Base-by-base conservation (phyloP, 2,888 invertebrate species). In the Mythimna impura region DNA sequence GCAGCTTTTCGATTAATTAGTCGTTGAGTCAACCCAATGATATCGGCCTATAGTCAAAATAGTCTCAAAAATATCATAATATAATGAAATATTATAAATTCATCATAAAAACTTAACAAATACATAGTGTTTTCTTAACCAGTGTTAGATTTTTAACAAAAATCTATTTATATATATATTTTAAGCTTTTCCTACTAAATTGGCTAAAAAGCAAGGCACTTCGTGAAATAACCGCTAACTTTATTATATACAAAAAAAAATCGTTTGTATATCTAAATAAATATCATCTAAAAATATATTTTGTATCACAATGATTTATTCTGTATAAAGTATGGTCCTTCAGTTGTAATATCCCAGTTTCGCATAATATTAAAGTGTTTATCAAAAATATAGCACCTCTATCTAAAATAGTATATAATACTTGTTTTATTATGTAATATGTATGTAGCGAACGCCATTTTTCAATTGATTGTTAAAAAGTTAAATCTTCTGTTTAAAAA, bases 271-370 rank as follows among this genome's bases (percentile, higher is more conserved):
- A 89, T 84, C 81, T 87, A 86, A 86, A 92, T 91, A 93, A 92
- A 93, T 91, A 92, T 90, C 83, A 81, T 94, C 93, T 93, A 94
- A 94, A 94, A 94, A 94, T 94, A 95, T 93, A 92, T 82, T 80
- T 88, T 88, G 89, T 94, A 95, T 95, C 94, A 95, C 94, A 94
- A 86, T 82, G 58, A 90, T 81, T 88, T 87, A 87, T 83, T 90
- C 87, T 90, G 86, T 90, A 91, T 88, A 89, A 90, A 91, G 89
- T 90, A 88, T 93, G 93, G 94, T 94, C 94, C 93, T 89, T 90
- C 80, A 79, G 82, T 87, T 80, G 70, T 76, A 81, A 67, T 87
- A 89, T 88, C 87, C 87, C 87, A 88, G 89, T 87, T 87, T 85
- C 69, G 77, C 73, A 30, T 73, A 58, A 66, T 66, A 70, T 72